Evolutionary conservation across 2,113 vertebrate species (phyloP).

Genomic region (Hypanus sabinus): DNA sequence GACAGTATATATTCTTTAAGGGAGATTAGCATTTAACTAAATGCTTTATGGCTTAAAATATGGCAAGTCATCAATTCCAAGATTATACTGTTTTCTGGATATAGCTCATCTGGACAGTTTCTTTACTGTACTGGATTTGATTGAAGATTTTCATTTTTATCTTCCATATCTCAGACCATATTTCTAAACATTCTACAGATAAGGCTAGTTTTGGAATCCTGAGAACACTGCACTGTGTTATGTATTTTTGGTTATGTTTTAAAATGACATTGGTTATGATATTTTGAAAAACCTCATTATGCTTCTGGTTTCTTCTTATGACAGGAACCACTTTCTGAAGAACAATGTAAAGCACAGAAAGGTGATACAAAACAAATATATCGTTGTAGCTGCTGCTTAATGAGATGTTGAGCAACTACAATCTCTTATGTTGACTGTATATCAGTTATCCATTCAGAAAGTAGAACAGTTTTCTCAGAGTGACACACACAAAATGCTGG

Average conservation of each 20-base stretch:
- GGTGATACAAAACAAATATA: background rate
- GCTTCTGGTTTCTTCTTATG: background rate
- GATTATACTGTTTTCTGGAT: background rate
- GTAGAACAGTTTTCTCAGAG: background rate
- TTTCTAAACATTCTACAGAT: background rate
- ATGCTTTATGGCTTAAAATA: background rate
- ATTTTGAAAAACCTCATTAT: background rate
- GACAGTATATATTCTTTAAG: background rate
- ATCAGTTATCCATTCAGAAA: background rate
- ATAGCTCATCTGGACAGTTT: background rate
- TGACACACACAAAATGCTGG: too few species aligned
- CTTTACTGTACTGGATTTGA: background rate
- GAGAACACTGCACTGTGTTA: background rate
- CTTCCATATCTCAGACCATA: background rate
- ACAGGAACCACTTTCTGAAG: background rate
- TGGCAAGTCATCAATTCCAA: background rate
- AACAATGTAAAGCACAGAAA: background rate
- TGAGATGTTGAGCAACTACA: background rate
- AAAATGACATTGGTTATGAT: background rate
- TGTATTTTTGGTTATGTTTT: background rate
- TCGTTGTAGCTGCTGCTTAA: background rate
- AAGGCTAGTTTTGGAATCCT: background rate
- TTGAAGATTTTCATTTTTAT: background rate
- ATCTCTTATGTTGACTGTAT: background rate
- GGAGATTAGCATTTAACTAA: background rate